Conservation (phyloP, 1,140 invertebrate genomes). For the Phenacoccus solenopsis region DNA sequence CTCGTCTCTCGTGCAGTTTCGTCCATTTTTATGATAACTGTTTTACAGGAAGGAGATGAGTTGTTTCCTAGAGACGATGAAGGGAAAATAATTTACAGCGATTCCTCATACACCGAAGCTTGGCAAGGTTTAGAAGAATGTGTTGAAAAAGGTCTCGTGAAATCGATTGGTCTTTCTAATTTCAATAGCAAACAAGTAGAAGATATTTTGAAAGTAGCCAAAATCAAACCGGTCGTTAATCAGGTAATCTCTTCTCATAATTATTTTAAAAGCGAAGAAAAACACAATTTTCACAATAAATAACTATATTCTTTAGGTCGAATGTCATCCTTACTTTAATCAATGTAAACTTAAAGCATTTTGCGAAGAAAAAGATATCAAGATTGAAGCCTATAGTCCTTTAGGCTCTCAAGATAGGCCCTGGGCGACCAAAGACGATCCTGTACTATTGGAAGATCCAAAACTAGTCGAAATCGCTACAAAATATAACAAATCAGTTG, state of each 20-base stretch:
- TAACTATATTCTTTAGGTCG: no score
- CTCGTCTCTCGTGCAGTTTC: no score
- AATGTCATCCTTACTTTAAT: conserved; percentile 74
- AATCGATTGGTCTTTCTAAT: conserved; percentile 79
- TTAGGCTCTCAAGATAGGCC: conserved; percentile 53
- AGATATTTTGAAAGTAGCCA: conserved; percentile 49
- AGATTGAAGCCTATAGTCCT: conserved; percentile 65
- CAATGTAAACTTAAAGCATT: conserved; percentile 61
- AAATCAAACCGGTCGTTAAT: conserved; percentile 61
- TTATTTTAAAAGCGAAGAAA: no score
- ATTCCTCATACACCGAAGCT: conserved; percentile 75
- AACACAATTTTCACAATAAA: no score
- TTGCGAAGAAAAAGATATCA: conserved; percentile 49
- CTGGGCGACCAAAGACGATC: conserved; percentile 42
- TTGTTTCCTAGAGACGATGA: conserved; percentile 47
- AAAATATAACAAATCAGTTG: conserved; percentile 53
- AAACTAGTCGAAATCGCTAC: conserved; percentile 47
- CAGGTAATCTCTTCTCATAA: no score
- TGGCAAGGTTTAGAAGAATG: conserved; percentile 80
- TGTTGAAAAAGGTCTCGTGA: conserved; percentile 52
- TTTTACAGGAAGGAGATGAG: conserved; percentile 39
- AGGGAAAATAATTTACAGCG: conserved; percentile 44
- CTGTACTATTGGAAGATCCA: conserved; percentile 47
- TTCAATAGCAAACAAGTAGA: conserved; percentile 75
- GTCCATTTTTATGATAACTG: neutral